Percentiles rank a stretch among this genome's conserved stretches.
These are phyloP conservation scores for Aradus depressus DNA, from an alignment of 2,888 invertebrate species.

Conservation along the genomic window DNA sequence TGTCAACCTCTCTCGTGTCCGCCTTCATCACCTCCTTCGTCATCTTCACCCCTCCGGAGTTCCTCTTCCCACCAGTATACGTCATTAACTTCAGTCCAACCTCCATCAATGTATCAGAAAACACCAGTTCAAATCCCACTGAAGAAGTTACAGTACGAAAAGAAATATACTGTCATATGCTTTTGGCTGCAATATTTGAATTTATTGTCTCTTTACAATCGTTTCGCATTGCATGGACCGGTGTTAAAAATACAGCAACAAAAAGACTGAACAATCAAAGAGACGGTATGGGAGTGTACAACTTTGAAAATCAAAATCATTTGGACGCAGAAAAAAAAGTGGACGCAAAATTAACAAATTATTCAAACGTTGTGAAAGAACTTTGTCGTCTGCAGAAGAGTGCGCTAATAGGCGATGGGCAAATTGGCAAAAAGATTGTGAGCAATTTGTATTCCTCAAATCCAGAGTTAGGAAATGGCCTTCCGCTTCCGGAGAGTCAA, in stretches of 20 bases:
- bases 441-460: conserved; percentile 8
- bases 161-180: conserved; percentile 20
- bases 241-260: conserved; percentile 11
- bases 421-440: conserved; percentile 15
- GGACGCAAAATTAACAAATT: conserved; percentile 2
- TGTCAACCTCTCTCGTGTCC: neutral
- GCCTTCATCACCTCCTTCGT: conserved; percentile 3
- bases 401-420: conserved; percentile 5
- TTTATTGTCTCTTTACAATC: conserved; percentile 12
- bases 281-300: conserved; percentile 8
- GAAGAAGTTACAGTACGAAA: conserved; percentile 1
- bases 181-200: conserved; percentile 17
- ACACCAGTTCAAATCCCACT: neutral
- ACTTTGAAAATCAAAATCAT: conserved; percentile 14
- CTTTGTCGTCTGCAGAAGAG: conserved; percentile 21
- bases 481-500: conserved; percentile 21
- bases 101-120: no score
- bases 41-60: conserved; percentile 6
- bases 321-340: neutral
- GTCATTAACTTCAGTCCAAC: neutral
- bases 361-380: conserved; percentile 21
- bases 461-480: neutral
- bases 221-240: conserved; percentile 14
- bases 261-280: neutral
- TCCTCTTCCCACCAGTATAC: conserved; percentile 2